Percentiles rank a stretch among this genome's conserved stretches.
phyloP scores from a whole-genome alignment of 2,888 invertebrate genomes.

The Coleophora flavipennella region DNA sequence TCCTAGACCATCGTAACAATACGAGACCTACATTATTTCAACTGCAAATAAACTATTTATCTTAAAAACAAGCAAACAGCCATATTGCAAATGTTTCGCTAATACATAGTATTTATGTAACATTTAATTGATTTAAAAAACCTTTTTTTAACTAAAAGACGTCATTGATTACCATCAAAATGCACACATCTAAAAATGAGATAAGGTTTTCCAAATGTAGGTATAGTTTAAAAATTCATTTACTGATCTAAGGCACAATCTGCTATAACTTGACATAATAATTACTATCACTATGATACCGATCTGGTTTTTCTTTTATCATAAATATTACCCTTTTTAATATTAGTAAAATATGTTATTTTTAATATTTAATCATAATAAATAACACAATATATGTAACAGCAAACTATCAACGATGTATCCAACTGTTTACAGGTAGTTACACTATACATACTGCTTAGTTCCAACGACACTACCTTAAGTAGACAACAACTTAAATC shows the following conservation, averaged over 20 bases:
- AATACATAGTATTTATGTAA: conserved; percentile 8
- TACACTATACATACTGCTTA: conserved; percentile 32
- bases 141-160: too few relatives aligned
- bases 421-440: conserved; percentile 42
- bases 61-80: conserved; percentile 64
- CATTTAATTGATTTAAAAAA: conserved; percentile 16
- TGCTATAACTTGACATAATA: conserved; percentile 55
- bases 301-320: conserved; percentile 53
- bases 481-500: conserved; percentile 63
- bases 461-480: conserved; percentile 58
- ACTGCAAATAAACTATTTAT: conserved; percentile 56
- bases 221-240: conserved; percentile 22
- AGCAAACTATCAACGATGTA: conserved; percentile 61
- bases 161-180: conserved; percentile 27
- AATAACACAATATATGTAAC: conserved; percentile 61
- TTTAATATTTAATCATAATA: conserved; percentile 42
- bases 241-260: conserved; percentile 69
- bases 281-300: conserved; percentile 50
- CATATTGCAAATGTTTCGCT: conserved; percentile 43
- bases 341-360: conserved; percentile 49
- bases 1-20: conserved; percentile 43
- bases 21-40: conserved; percentile 41
- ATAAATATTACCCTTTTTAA: conserved; percentile 38
- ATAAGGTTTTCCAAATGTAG: conserved; percentile 37
- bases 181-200: conserved; percentile 45